Conservation (phyloP, 2,797 vertebrate genomes). For the Borostomias antarcticus region DNA sequence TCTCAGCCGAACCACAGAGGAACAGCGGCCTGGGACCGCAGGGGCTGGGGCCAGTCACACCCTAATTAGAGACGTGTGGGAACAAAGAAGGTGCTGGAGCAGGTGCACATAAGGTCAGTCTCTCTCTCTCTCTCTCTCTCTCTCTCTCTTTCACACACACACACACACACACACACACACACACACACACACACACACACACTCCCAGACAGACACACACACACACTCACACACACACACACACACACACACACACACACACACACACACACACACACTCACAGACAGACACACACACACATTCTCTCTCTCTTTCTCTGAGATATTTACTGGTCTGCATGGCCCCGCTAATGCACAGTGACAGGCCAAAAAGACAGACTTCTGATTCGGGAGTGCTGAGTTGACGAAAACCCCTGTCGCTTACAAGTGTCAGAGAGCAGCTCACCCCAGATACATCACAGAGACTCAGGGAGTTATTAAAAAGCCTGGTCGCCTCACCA, state of each 20-base stretch:
- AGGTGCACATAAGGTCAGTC: constrained; percentile 66
- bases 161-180: too few relatives aligned
- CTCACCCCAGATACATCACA: constrained; percentile 53
- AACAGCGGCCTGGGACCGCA: constrained; percentile 24
- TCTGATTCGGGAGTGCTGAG: constrained; percentile 59
- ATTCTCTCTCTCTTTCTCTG: constrained; percentile 35
- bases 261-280: too few relatives aligned
- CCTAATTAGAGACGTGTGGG: constrained; percentile 65
- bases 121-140: constrained; percentile 1
- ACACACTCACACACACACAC: too few relatives aligned
- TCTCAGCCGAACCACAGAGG: constrained; percentile 3
- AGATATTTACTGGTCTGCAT: constrained; percentile 65
- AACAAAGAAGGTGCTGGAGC: constrained; percentile 38
- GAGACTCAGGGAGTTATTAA: constrained; percentile 56
- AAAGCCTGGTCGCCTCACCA: constrained; percentile 54
- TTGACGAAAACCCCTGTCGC: constrained; percentile 56
- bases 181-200: too few relatives aligned
- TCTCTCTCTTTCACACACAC: neutral
- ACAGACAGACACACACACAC: too few relatives aligned
- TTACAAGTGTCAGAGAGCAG: constrained; percentile 63
- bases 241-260: too few relatives aligned
- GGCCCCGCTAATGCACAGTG: constrained; percentile 39
- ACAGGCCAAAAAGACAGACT: constrained; percentile 36
- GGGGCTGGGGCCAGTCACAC: constrained; percentile 28
- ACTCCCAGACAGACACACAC: too few relatives aligned